A percentile compares a stretch with the other conserved stretches of the same genome.
Evolutionary conservation across 2,797 vertebrate species (phyloP).

Genomic region (Capromys pilorides): DNA sequence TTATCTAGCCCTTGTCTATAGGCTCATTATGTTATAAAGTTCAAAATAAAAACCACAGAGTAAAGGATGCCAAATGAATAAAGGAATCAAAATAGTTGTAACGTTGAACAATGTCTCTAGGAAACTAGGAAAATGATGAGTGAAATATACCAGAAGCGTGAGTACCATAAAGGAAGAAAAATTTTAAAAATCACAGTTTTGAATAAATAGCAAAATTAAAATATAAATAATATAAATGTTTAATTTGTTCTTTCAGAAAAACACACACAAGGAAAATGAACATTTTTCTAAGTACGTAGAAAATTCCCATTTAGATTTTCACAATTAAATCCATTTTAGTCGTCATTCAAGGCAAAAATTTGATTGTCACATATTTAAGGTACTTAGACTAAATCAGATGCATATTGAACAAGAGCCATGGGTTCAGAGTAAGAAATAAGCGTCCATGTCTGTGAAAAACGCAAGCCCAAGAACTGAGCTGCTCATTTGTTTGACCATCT

Average conservation of each 20-base stretch:
- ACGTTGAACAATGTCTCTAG: background rate
- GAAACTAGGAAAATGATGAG: background rate
- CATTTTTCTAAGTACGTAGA: constrained; percentile 45
- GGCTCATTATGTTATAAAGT: background rate
- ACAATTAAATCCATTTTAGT: constrained; percentile 63
- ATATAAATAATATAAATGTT: background rate
- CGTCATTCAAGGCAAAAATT: constrained; percentile 59
- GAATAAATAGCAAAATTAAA: constrained; percentile 5
- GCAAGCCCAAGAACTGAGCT: background rate
- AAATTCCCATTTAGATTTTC: constrained; percentile 60
- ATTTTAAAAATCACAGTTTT: background rate
- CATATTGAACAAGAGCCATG: constrained; percentile 43
- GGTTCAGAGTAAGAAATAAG: background rate
- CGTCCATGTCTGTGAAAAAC: background rate
- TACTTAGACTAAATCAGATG: constrained; percentile 61
- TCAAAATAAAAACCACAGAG: background rate
- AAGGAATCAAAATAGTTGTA: background rate
- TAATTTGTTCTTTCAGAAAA: constrained; percentile 9
- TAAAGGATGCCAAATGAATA: constrained; percentile 10
- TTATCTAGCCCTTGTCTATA: background rate
- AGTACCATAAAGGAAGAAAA: background rate
- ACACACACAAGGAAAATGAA: background rate
- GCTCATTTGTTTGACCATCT: constrained; percentile 78
- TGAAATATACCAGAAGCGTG: background rate
- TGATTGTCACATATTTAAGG: constrained; percentile 52